Base-by-base conservation (phyloP, 2,113 vertebrate species). In the Asarcornis scutulata region DNA sequence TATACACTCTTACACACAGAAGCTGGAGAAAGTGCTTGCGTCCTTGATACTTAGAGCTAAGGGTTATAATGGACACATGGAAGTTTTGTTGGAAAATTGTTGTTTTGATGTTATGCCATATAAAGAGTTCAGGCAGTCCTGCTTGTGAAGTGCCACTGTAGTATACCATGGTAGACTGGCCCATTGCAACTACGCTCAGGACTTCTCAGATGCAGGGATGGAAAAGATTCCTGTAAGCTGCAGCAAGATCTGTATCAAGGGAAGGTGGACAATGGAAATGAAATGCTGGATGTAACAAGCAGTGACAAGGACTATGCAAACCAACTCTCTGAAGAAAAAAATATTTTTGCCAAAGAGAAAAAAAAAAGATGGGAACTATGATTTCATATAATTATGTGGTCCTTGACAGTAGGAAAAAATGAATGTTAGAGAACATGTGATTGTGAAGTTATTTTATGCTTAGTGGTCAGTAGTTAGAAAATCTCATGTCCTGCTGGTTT, bases 251-350 rank as follows among this genome's bases (percentile, higher is more conserved):
- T 78, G 17, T 58, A 11, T 71, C 73, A 36, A 40, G 26, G 78
- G 58, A 79, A 95, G 83, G 92, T 59, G 83, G 94, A 68, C 52
- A 78, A 67, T 34, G 53, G 72, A 69, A 73, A 80, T 58, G 83
- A 83, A 83, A 53, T 13, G 34, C 16, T 63, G 38, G 23, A 71
- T 75, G 25, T 75, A 58, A 50, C 34, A 26, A 52, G 42, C 74
- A 91, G 78, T 34, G 68, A 59, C 42, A 73, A 72, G 38, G 64
- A 87, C 38, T 34, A 52, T 91, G 81, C 48, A 50, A 91, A 74
- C 36, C 55, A 63, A 13, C 8, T 22, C 36, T 62, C 15, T 55
- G 42, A 89, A 58, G 18, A 83, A 91, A 86, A 84, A 71, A 21
- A 21, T 27, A 50, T 15, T 36, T 13, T 34, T 32, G 20, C 31